Conservation (phyloP, 2,113 vertebrate species). For the Sorex fumeus region DNA sequence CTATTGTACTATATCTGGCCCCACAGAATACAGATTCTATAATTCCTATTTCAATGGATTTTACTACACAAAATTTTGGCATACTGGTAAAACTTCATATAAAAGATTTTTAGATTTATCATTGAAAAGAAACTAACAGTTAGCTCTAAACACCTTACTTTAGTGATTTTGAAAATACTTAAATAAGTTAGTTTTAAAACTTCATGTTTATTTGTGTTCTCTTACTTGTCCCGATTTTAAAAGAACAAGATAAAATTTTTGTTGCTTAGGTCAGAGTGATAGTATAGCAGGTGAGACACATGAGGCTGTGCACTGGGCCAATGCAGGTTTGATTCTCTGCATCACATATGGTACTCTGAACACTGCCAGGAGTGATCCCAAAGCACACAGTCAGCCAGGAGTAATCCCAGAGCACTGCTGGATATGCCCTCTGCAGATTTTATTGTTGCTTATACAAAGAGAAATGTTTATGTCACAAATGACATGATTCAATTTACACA, state of each 20-base stretch:
- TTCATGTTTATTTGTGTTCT: neutral
- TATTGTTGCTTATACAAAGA: neutral
- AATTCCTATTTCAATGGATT: neutral
- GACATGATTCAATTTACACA: neutral
- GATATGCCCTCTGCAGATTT: too few species aligned
- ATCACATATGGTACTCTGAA: too few species aligned
- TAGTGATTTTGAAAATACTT: neutral
- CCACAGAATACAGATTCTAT: neutral
- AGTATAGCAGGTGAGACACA: too few species aligned
- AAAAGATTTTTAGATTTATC: constrained; percentile 19
- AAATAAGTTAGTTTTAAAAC: neutral
- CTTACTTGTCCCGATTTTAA: neutral
- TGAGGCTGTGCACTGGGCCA: too few species aligned
- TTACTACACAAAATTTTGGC: neutral
- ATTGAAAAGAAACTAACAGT: neutral
- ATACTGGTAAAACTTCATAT: constrained; percentile 5
- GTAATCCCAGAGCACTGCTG: too few species aligned
- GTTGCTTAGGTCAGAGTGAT: too few species aligned
- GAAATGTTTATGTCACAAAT: neutral
- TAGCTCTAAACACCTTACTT: neutral
- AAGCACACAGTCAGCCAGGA: too few species aligned
- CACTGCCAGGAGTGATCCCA: too few species aligned
- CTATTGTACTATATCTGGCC: too few species aligned
- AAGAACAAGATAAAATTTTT: neutral
- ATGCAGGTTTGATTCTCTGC: too few species aligned